Percentiles rank a stretch among this genome's conserved stretches.
Conservation (phyloP, 2,888 invertebrate species). For the Nemapogon koenigi region DNA sequence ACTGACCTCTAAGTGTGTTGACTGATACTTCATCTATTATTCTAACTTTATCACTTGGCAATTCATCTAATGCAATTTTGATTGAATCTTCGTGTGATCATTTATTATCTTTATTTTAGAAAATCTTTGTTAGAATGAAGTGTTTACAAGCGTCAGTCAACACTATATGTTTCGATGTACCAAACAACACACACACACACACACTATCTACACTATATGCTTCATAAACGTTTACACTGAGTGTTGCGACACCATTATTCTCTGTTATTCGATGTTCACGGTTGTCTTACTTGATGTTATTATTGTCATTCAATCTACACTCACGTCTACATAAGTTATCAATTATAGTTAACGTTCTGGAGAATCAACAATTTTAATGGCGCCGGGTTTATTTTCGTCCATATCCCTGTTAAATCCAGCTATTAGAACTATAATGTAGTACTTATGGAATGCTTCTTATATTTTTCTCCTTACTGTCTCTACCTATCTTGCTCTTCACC, state of each 20-base stretch:
- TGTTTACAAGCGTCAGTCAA: slow-evolving; percentile 40
- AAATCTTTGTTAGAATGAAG: neutral
- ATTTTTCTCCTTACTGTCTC: slow-evolving; percentile 54
- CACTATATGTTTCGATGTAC: slow-evolving; percentile 38
- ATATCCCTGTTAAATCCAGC: slow-evolving; percentile 64
- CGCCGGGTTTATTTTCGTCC: no score
- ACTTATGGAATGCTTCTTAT: slow-evolving; percentile 58
- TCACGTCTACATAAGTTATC: no score
- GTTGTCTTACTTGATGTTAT: no score
- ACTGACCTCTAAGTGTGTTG: slow-evolving; percentile 45
- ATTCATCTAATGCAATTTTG: neutral
- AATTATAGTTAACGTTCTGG: no score
- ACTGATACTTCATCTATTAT: slow-evolving; percentile 33
- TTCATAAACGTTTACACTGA: slow-evolving; percentile 20
- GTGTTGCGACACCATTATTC: no score
- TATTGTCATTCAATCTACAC: no score
- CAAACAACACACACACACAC: slow-evolving; percentile 36
- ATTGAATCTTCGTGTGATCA: neutral
- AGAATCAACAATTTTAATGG: no score
- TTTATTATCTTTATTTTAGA: neutral
- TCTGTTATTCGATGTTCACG: slow-evolving; percentile 6
- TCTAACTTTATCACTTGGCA: slow-evolving; percentile 1
- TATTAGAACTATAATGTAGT: slow-evolving; percentile 54
- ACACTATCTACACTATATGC: slow-evolving; percentile 26
- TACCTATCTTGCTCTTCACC: slow-evolving; percentile 57